Evolutionary conservation across 2,888 invertebrate species (phyloP).

Genomic region (Strigamia crassipes): DNA sequence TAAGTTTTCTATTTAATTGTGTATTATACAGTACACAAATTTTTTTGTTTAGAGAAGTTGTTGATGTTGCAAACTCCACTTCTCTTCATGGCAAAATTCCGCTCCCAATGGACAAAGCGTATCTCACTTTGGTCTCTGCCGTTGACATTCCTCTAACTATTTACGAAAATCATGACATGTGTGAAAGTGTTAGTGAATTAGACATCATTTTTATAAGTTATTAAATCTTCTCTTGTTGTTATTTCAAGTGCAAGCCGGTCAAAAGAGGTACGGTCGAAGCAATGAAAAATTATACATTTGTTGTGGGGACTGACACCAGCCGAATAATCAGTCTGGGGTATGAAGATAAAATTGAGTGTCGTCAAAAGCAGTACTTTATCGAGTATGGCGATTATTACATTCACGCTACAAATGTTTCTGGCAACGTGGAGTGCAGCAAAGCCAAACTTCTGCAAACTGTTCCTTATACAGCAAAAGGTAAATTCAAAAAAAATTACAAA

Average conservation of each 20-base stretch:
- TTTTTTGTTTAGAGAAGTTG: background rate
- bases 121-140: background rate
- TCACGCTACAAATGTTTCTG: background rate
- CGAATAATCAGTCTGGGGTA: background rate
- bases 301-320: background rate
- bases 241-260: background rate
- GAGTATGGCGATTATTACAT: constrained; percentile 18
- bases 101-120: background rate
- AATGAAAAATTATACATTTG: background rate
- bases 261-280: background rate
- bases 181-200: background rate
- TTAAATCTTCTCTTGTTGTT: background rate
- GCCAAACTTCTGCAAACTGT: constrained; percentile 6
- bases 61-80: background rate
- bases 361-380: background rate
- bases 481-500: background rate
- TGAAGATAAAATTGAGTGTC: background rate
- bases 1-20: background rate
- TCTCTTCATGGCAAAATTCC: background rate
- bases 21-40: background rate
- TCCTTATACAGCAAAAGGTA: background rate
- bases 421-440: background rate
- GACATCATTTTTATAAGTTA: background rate
- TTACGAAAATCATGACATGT: constrained; percentile 18
- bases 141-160: background rate